Conservation (phyloP, 2,113 vertebrate species). For the Gobiocypris rarus region DNA sequence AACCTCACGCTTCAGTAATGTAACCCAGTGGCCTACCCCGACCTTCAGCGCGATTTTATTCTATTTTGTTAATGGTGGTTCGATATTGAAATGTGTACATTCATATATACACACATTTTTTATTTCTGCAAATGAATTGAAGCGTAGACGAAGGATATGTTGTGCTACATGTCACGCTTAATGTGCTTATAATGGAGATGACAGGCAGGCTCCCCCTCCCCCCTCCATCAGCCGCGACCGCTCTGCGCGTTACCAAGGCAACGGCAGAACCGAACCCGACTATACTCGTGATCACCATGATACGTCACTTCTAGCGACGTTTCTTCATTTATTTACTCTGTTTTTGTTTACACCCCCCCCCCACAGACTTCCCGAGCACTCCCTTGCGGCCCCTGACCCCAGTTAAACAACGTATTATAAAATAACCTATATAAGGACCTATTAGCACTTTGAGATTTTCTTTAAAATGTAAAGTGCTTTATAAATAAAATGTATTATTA, state of each 20-base stretch:
- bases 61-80: background rate
- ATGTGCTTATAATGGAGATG: slow-evolving; percentile 43
- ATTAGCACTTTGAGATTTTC: too few relatives aligned
- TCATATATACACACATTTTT: background rate
- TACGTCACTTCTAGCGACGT: slow-evolving; percentile 16
- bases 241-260: slow-evolving; percentile 53
- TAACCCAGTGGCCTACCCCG: slow-evolving; percentile 32
- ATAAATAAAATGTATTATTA: too few relatives aligned
- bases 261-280: slow-evolving; percentile 24
- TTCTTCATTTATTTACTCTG: background rate
- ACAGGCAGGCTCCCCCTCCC: slow-evolving; percentile 36
- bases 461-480: too few relatives aligned
- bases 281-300: background rate
- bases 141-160: background rate
- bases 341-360: too few relatives aligned
- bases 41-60: slow-evolving; percentile 19
- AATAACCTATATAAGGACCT: too few relatives aligned
- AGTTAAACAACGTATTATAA: too few relatives aligned
- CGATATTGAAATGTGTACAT: background rate
- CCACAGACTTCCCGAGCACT: too few relatives aligned
- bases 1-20: background rate
- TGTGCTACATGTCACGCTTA: slow-evolving; percentile 44
- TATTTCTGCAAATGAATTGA: background rate
- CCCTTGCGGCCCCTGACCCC: too few relatives aligned
- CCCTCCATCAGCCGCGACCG: slow-evolving; percentile 27